Conservation (phyloP, 1,140 invertebrate species). For the Bathynomus jamesi region DNA sequence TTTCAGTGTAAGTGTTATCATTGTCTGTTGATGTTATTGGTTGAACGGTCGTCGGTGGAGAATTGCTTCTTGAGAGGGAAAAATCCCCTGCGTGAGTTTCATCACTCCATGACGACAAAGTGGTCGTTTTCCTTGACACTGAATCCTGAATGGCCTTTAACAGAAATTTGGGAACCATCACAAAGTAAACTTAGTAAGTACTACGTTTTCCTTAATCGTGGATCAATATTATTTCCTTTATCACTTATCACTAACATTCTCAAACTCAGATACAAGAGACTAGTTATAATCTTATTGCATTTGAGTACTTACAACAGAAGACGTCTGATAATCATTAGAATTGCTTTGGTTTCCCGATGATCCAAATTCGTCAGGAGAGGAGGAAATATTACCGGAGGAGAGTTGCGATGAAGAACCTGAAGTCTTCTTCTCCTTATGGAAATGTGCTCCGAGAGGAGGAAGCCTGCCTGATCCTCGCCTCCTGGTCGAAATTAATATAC, state of each 20-base stretch:
- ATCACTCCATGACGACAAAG: not conserved
- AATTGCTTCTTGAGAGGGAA: not conserved
- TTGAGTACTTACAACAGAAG: not conserved
- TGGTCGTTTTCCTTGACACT: not conserved
- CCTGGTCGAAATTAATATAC: too few species aligned
- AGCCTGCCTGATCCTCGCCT: not conserved
- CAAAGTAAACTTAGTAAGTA: too few species aligned
- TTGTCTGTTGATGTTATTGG: too few species aligned
- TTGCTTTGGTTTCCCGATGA: not conserved
- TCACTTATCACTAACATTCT: too few species aligned
- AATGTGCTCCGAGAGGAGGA: not conserved
- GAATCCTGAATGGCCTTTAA: not conserved
- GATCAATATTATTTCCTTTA: too few species aligned
- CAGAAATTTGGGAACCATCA: too few species aligned
- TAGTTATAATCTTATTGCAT: too few species aligned
- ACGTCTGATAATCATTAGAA: not conserved
- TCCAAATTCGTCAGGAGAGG: not conserved
- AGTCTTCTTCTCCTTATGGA: not conserved
- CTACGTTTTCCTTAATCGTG: too few species aligned
- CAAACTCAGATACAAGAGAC: too few species aligned
- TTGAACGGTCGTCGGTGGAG: not conserved
- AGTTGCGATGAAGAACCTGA: not conserved
- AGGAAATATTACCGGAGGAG: not conserved
- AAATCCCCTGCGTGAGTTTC: not conserved
- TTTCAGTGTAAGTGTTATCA: not conserved